Evolutionary conservation across 1,140 invertebrate genomes (phyloP).

Genomic region (Drosophila yakuba): DNA sequence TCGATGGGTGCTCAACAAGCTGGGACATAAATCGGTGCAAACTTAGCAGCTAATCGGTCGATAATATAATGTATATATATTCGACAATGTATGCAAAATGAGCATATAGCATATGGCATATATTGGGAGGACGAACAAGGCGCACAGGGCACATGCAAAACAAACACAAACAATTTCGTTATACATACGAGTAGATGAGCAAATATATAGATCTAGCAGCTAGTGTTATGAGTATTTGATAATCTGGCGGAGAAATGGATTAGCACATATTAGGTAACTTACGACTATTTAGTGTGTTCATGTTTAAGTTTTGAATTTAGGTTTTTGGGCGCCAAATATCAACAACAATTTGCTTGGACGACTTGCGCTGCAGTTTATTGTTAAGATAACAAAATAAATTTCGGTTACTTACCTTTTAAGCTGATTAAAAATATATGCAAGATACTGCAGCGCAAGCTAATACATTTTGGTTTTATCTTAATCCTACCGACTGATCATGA

Average conservation of each 20-base stretch:
- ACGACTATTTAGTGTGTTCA: slow-evolving; percentile 44
- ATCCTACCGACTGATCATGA: slow-evolving; percentile 56
- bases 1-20: slow-evolving; percentile 31
- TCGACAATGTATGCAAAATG: slow-evolving; percentile 5
- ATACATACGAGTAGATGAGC: slow-evolving; percentile 61
- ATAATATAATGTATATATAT: neutral
- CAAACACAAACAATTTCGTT: slow-evolving; percentile 79
- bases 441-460: slow-evolving; percentile 39
- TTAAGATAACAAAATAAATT: neutral
- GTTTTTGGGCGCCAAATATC: slow-evolving; percentile 56
- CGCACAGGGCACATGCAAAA: slow-evolving; percentile 78
- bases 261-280: slow-evolving; percentile 74
- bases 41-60: slow-evolving; percentile 24
- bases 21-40: slow-evolving; percentile 32
- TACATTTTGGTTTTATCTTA: slow-evolving; percentile 31
- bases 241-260: slow-evolving; percentile 71
- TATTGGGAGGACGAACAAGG: slow-evolving; percentile 37
- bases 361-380: slow-evolving; percentile 35
- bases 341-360: slow-evolving; percentile 73
- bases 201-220: slow-evolving; percentile 56
- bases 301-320: slow-evolving; percentile 26
- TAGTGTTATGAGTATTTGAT: slow-evolving; percentile 70
- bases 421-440: neutral
- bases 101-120: slow-evolving; percentile 2
- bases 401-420: slow-evolving; percentile 39